Evolutionary conservation across 2,113 vertebrate species (phyloP).

Genomic region (Heliornis fulica): DNA sequence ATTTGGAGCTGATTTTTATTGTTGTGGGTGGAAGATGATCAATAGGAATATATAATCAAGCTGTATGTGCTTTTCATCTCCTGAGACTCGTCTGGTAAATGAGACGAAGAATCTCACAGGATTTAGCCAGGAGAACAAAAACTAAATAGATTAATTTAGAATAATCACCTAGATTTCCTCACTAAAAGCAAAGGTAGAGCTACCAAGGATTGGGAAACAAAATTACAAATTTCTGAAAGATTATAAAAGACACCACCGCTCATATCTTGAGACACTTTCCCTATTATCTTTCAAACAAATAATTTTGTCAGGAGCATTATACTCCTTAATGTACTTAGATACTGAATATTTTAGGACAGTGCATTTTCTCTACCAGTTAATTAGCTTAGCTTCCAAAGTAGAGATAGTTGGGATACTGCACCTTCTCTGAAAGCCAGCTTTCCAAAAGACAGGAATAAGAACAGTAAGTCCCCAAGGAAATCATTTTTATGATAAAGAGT

Average conservation of each 20-base stretch:
- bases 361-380: conserved; percentile 31
- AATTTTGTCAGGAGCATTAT: not conserved
- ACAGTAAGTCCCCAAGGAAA: conserved; percentile 36
- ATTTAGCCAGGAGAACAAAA: conserved; percentile 53
- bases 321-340: not conserved
- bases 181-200: conserved; percentile 1
- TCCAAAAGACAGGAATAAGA: conserved; percentile 31
- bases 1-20: conserved; percentile 65
- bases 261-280: conserved; percentile 1
- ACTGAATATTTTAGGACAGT: not conserved
- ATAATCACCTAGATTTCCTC: conserved; percentile 26
- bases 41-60: conserved; percentile 64
- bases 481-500: conserved; percentile 49
- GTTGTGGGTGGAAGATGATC: conserved; percentile 53
- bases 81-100: conserved; percentile 39
- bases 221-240: not conserved
- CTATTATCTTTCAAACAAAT: conserved; percentile 12
- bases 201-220: not conserved
- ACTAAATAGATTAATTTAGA: conserved; percentile 47
- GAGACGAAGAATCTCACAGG: conserved; percentile 54
- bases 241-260: not conserved
- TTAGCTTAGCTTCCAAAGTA: conserved; percentile 40
- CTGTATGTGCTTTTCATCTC: conserved; percentile 50
- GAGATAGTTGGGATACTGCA: not conserved
- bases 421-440: conserved; percentile 26